These are phyloP conservation scores for Synergus japonicus DNA, from an alignment of 2,888 invertebrate genomes.

Conservation along the genomic window DNA sequence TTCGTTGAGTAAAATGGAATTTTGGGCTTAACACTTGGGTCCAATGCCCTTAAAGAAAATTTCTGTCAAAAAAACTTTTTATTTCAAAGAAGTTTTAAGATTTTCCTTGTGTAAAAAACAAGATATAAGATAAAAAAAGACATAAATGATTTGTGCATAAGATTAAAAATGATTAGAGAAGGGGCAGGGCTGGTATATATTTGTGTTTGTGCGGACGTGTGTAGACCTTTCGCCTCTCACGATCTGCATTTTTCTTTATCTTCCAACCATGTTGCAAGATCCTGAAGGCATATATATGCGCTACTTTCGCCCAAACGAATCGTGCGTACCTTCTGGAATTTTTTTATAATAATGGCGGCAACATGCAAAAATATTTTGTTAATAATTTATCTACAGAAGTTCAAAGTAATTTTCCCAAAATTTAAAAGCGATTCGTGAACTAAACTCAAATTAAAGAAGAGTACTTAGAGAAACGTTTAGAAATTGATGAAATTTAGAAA, in stretches of 20 bases:
- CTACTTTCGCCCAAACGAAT: conserved; percentile 47
- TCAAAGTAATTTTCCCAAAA: no score
- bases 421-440: no score
- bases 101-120: background rate
- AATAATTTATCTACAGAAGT: background rate
- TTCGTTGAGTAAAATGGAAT: no score
- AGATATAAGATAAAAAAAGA: background rate
- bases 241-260: conserved; percentile 57
- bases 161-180: background rate
- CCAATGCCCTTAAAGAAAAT: no score
- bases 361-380: background rate
- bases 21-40: no score
- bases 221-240: conserved; percentile 60
- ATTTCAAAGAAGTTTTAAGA: no score
- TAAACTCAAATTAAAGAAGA: no score
- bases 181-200: background rate
- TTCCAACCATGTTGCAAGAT: conserved; percentile 58
- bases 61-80: no score
- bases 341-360: conserved; percentile 45
- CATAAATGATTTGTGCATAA: background rate
- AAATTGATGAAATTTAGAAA: background rate
- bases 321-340: conserved; percentile 44
- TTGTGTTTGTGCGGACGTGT: conserved; percentile 25
- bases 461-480: conserved; percentile 1
- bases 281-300: conserved; percentile 40